phyloP scores from a whole-genome alignment of 2,888 invertebrate genomes.

The Selenia dentaria region DNA sequence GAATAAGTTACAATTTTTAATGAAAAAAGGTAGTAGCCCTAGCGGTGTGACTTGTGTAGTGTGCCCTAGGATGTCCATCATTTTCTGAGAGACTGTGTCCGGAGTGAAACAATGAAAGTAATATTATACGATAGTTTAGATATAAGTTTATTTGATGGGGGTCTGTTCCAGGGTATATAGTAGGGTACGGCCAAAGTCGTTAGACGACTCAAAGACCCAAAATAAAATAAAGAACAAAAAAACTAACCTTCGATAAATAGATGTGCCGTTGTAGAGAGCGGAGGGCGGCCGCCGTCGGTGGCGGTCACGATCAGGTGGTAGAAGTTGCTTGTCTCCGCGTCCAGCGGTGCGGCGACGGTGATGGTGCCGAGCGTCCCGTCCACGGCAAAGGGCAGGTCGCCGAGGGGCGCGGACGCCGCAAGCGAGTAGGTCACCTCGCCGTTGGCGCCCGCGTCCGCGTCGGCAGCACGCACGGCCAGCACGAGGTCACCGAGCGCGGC shows the following conservation, averaged over 20 bases:
- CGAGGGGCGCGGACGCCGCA: constrained; percentile 60
- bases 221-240: too few relatives aligned
- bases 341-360: constrained; percentile 90
- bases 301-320: constrained; percentile 93
- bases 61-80: too few relatives aligned
- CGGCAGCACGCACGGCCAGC: constrained; percentile 82
- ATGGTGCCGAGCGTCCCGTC: constrained; percentile 91
- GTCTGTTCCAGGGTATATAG: too few relatives aligned
- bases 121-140: too few relatives aligned
- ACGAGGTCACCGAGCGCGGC: constrained; percentile 86
- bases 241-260: constrained; percentile 92
- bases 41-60: too few relatives aligned
- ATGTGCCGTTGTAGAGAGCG: constrained; percentile 91
- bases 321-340: constrained; percentile 89
- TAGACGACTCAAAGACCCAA: too few relatives aligned
- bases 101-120: too few relatives aligned
- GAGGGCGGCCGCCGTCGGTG: constrained; percentile 93
- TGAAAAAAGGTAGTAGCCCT: too few relatives aligned
- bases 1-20: too few relatives aligned
- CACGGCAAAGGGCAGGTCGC: constrained; percentile 89
- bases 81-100: too few relatives aligned
- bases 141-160: too few relatives aligned
- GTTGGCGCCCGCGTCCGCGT: constrained; percentile 89
- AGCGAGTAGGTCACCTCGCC: constrained; percentile 38
- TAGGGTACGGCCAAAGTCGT: too few relatives aligned